These are phyloP conservation scores for Isoperla grammatica DNA, from an alignment of 2,888 invertebrate species.

Conservation along the genomic window DNA sequence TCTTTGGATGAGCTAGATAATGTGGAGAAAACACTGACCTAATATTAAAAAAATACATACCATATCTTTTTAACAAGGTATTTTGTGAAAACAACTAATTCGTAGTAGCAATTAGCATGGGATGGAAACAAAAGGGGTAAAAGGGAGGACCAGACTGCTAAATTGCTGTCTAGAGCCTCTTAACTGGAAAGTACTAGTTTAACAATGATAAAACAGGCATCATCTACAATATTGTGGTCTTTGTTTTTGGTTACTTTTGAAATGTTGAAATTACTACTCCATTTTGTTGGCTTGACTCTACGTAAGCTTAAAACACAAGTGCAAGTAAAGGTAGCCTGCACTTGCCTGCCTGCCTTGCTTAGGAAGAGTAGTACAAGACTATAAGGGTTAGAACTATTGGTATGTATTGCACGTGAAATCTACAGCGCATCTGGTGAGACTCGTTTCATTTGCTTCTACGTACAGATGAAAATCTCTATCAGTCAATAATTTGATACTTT, in stretches of 20 bases:
- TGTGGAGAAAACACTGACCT: neutral
- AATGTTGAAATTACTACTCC: constrained; percentile 21
- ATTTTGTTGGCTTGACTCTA: constrained; percentile 21
- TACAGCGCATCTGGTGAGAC: constrained; percentile 30
- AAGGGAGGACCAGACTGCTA: constrained; percentile 26
- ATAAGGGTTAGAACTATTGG: constrained; percentile 16
- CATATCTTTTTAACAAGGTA: constrained; percentile 30
- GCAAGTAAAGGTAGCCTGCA: neutral
- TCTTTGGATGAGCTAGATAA: constrained; percentile 9
- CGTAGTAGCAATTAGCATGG: constrained; percentile 31
- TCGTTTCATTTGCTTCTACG: constrained; percentile 25
- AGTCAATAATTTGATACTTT: constrained; percentile 33
- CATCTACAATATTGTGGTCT: constrained; percentile 21
- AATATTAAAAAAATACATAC: constrained; percentile 27
- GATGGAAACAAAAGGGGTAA: constrained; percentile 31
- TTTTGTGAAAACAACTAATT: constrained; percentile 34
- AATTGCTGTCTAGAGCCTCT: constrained; percentile 25
- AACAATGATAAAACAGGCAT: constrained; percentile 14
- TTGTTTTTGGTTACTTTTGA: constrained; percentile 21
- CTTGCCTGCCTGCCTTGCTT: neutral
- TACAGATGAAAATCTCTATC: constrained; percentile 32
- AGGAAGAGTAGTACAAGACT: constrained; percentile 23
- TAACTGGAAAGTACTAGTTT: constrained; percentile 7
- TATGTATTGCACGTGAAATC: constrained; percentile 31
- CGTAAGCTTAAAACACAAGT: constrained; percentile 25